Conservation (phyloP, 2,113 vertebrate genomes). For the Ochotona princeps region DNA sequence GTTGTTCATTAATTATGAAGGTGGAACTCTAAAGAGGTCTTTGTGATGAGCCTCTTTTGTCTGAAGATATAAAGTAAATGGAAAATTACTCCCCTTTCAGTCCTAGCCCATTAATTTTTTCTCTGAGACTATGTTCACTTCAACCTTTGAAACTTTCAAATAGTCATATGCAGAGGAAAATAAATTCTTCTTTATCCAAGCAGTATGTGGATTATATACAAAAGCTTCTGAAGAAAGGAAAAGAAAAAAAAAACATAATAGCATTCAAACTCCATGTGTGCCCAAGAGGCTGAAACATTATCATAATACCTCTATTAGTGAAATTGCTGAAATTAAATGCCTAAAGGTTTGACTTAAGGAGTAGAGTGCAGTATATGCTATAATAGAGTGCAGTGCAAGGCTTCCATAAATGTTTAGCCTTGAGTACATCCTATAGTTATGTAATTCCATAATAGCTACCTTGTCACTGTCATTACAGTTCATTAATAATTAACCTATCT, state of each 20-base stretch:
- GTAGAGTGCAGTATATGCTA: slow-evolving; percentile 22
- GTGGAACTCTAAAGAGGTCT: neutral
- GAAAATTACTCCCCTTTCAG: slow-evolving; percentile 15
- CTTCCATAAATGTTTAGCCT: slow-evolving; percentile 59
- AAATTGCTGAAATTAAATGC: slow-evolving; percentile 74
- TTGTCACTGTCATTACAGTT: slow-evolving; percentile 50
- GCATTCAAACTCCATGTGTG: slow-evolving; percentile 34
- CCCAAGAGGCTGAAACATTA: slow-evolving; percentile 51
- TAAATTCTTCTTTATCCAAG: slow-evolving; percentile 51
- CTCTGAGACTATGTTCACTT: slow-evolving; percentile 24
- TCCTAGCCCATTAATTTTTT: slow-evolving; percentile 44
- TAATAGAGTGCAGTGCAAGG: slow-evolving; percentile 39
- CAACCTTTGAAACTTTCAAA: slow-evolving; percentile 54
- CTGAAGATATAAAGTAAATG: slow-evolving; percentile 24
- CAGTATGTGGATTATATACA: slow-evolving; percentile 48
- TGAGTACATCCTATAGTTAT: slow-evolving; percentile 48
- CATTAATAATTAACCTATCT: neutral
- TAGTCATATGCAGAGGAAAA: slow-evolving; percentile 45
- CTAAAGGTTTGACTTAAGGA: slow-evolving; percentile 63
- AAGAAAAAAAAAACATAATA: slow-evolving; percentile 51
- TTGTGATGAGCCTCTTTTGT: neutral
- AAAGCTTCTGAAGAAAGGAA: slow-evolving; percentile 40
- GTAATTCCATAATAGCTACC: slow-evolving; percentile 52
- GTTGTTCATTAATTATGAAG: slow-evolving; percentile 56
- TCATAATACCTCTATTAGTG: slow-evolving; percentile 59